phyloP scores from a whole-genome alignment of 2,797 vertebrate species.

The Avahi laniger region DNA sequence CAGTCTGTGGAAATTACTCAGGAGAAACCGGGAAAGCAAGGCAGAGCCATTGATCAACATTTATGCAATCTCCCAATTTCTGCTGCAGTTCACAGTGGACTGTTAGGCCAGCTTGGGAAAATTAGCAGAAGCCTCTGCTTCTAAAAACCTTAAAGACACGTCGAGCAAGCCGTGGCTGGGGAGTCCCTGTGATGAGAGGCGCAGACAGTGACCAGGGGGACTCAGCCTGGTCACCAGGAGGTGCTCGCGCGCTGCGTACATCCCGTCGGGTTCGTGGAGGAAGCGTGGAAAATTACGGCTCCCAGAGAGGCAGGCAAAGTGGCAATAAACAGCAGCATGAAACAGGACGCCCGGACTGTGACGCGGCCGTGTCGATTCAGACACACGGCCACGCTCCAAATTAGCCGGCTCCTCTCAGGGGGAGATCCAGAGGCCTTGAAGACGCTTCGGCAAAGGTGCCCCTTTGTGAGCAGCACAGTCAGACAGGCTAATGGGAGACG shows the following conservation, averaged over 20 bases:
- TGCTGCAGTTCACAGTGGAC: constrained; percentile 36
- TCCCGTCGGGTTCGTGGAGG: not conserved
- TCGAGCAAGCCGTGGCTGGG: not conserved
- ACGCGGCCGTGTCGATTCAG: not conserved
- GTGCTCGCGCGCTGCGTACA: not conserved
- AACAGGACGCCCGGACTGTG: not conserved
- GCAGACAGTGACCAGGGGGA: not conserved
- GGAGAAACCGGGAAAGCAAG: constrained; percentile 59
- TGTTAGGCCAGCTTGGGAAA: constrained; percentile 54
- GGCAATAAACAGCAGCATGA: constrained; percentile 26
- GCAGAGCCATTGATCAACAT: constrained; percentile 40
- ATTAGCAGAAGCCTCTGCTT: constrained; percentile 62
- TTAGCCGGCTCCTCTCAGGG: constrained; percentile 64
- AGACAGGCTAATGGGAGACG: constrained; percentile 72
- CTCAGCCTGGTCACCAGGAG: not conserved
- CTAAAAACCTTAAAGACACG: not conserved
- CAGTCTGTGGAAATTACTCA: constrained; percentile 34
- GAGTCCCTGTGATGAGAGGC: constrained; percentile 9
- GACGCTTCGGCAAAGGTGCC: constrained; percentile 65
- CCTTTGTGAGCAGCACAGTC: constrained; percentile 61
- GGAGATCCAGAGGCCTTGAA: constrained; percentile 64
- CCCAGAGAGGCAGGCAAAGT: constrained; percentile 29
- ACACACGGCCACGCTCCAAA: constrained; percentile 64
- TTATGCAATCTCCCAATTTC: constrained; percentile 59
- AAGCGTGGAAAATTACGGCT: constrained; percentile 3